Evolutionary conservation across 2,113 vertebrate species (phyloP).

Genomic region (Passer domesticus): DNA sequence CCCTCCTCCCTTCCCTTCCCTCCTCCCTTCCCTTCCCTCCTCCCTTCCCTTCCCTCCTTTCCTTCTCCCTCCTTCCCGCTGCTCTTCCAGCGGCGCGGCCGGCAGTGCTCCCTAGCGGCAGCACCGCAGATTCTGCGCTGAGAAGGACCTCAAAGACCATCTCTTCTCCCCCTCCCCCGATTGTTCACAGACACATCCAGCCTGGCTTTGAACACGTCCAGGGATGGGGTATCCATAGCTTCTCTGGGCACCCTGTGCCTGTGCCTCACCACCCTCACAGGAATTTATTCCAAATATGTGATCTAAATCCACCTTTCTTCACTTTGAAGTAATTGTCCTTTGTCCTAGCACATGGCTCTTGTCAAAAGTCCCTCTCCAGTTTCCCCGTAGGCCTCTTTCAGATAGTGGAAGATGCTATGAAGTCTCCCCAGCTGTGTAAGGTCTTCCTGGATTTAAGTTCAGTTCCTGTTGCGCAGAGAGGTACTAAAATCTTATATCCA

Average conservation of each 20-base stretch:
- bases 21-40: too few species aligned
- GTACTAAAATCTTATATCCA: rapidly evolving
- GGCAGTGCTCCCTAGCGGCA: slow-evolving; percentile 15
- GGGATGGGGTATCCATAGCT: neutral
- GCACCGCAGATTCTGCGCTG: rapidly evolving
- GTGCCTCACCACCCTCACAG: neutral
- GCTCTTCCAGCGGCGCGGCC: neutral
- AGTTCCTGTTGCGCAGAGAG: neutral
- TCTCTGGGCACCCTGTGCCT: too few species aligned
- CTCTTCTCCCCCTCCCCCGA: rapidly evolving
- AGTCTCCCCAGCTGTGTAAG: rapidly evolving
- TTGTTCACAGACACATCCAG: neutral
- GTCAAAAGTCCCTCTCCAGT: neutral
- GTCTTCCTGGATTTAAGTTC: neutral
- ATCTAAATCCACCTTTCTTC: neutral
- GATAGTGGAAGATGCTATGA: neutral
- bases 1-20: too few species aligned
- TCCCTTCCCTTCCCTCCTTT: too few species aligned
- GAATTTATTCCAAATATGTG: neutral
- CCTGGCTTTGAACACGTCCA: neutral
- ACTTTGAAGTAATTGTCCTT: neutral
- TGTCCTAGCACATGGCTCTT: neutral
- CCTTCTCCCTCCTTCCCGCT: too few species aligned
- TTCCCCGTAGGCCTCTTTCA: neutral
- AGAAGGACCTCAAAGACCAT: rapidly evolving